Evolutionary conservation across 2,888 invertebrate genomes (phyloP), one percentile per base, ranked within the genome.

Genomic region (Nomada flava): DNA sequence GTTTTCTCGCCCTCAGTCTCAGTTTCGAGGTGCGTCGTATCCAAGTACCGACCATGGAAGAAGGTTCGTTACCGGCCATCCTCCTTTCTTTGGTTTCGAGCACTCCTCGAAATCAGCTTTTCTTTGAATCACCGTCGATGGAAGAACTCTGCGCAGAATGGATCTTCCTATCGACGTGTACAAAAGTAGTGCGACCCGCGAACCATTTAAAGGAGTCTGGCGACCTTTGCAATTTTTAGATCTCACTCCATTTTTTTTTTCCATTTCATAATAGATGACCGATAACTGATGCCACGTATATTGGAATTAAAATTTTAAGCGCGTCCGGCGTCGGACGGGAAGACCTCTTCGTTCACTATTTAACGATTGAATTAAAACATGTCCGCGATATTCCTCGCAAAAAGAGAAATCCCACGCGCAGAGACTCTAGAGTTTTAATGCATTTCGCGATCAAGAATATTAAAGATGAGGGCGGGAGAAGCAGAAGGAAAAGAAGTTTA

Each of bases 381-480:
- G 36, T 36, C 36, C 36, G 36, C 36, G 23, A 50, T 44, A 65
- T 67, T 75, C 59, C 36, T 18, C 0, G 80, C 74, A 68, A 81
- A 81, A 64, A 53, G 76, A 71, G 79, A 77, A 79, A 64, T 84
- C 85, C 76, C 88, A 83, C 81, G 84, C 81, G 36, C 79, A 70
- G 82, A 76, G 82, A 80, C 83, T 83, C 83, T 87, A 84, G 89
- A 90, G 90, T 91, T 91, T 91, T 89, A 89, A 88, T 86, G 75
- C 71, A 87, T 87, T 91, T 86, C 92, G 92, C 92, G 92, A 91
- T 90, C 87, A 81, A 90, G 88, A 79, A 89, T 89, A 91, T 92
- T 91, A 91, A 90, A 87, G 79, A 64, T 68, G 75, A 74, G 76
- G 42, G 42, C 62, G 50, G 53, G 47, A 50, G 76, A 72, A 64